Conservation (phyloP, 2,888 invertebrate genomes). For the Hirtodrosophila trivittata region DNA sequence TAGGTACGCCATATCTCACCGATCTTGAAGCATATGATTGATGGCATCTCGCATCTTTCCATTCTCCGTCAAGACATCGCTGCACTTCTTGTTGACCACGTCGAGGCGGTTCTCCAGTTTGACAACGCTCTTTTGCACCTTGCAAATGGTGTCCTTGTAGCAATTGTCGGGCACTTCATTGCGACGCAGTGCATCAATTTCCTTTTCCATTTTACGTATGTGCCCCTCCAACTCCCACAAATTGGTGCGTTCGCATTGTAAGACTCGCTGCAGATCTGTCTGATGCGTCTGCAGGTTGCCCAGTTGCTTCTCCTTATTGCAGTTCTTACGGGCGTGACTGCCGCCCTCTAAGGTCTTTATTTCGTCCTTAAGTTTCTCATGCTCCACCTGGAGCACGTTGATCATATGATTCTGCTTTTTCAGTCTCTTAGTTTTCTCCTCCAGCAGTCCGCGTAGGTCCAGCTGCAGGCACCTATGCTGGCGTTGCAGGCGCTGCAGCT, state of each 20-base stretch:
- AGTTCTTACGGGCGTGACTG: conserved; percentile 80
- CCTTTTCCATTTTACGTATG: conserved; percentile 84
- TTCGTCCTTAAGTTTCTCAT: conserved; percentile 77
- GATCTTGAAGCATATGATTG: conserved; percentile 91
- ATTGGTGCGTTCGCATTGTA: conserved; percentile 80
- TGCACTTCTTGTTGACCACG: conserved; percentile 90
- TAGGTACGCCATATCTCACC: conserved; percentile 84
- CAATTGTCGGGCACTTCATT: conserved; percentile 85
- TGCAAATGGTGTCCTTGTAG: conserved; percentile 83
- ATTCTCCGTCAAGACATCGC: conserved; percentile 90
- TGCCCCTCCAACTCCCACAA: conserved; percentile 85
- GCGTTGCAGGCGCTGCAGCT: conserved; percentile 90
- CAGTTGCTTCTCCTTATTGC: conserved; percentile 76
- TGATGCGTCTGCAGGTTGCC: conserved; percentile 71
- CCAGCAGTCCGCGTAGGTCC: conserved; percentile 77
- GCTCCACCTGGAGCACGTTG: conserved; percentile 80
- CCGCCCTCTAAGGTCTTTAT: conserved; percentile 80
- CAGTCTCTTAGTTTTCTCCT: conserved; percentile 80
- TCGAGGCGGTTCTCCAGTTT: conserved; percentile 91
- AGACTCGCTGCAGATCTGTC: conserved; percentile 64
- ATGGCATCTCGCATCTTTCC: conserved; percentile 90
- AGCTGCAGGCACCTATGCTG: conserved; percentile 83
- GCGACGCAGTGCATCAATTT: conserved; percentile 80
- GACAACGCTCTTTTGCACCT: conserved; percentile 85
- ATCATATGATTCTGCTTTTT: conserved; percentile 83